Conservation (phyloP, 2,888 invertebrate species). For the Acleris laterana region DNA sequence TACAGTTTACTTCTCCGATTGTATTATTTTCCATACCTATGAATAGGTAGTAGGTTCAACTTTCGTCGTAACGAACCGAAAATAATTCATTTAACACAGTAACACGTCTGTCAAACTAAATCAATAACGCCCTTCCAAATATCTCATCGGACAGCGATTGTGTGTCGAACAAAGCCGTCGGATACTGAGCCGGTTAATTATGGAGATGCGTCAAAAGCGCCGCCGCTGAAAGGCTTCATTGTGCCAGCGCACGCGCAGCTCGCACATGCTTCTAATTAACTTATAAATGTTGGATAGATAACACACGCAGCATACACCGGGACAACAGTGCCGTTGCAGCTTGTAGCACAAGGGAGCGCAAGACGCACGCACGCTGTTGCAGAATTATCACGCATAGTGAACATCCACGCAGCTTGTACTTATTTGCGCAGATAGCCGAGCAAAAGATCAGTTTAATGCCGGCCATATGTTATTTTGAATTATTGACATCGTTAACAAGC, state of each 20-base stretch:
- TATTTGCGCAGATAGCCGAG: constrained; percentile 23
- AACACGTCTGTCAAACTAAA: constrained; percentile 31
- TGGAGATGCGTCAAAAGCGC: constrained; percentile 63
- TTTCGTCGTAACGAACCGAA: constrained; percentile 4
- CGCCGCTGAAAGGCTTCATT: constrained; percentile 72
- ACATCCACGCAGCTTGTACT: constrained; percentile 8
- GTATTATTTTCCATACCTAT: not conserved
- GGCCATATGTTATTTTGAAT: constrained; percentile 12
- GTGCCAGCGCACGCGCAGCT: constrained; percentile 63
- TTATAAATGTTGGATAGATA: constrained; percentile 60
- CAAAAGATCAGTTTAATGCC: constrained; percentile 26
- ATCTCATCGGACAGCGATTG: constrained; percentile 39
- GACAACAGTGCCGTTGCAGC: constrained; percentile 51
- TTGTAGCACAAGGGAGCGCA: constrained; percentile 37
- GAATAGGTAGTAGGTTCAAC: not conserved
- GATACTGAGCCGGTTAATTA: constrained; percentile 59
- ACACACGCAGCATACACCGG: constrained; percentile 47
- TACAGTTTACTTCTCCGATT: too few relatives aligned
- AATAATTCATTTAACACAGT: constrained; percentile 23
- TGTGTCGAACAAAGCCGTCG: constrained; percentile 50
- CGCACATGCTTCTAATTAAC: constrained; percentile 71
- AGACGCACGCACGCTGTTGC: not conserved
- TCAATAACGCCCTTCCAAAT: constrained; percentile 38
- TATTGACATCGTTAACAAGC: not conserved
- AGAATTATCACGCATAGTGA: not conserved